Conservation (phyloP, 2,113 vertebrate species). For the Podarcis muralis region DNA sequence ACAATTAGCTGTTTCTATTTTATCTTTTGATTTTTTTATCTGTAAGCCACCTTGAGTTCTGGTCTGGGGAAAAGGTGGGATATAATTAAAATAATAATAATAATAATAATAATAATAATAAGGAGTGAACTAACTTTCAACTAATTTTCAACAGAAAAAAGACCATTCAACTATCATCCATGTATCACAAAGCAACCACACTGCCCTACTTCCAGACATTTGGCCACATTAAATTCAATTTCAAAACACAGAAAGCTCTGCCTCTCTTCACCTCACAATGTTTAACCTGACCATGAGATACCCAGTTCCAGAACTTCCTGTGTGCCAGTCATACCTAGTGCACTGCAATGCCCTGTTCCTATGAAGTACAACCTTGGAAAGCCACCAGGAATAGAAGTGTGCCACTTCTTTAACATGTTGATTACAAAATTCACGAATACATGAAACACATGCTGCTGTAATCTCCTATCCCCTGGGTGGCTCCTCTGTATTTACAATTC, state of each 20-base stretch:
- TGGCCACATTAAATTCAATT: background rate
- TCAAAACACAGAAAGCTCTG: background rate
- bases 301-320: background rate
- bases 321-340: background rate
- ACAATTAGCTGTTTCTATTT: no score
- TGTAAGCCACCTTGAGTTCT: no score
- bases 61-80: no score
- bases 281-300: background rate
- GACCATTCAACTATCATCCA: background rate
- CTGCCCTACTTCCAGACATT: background rate
- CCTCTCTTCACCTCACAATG: background rate
- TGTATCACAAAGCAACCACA: background rate
- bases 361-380: background rate
- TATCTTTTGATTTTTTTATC: no score
- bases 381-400: background rate
- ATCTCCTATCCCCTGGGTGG: background rate
- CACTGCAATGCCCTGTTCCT: background rate
- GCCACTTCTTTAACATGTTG: constrained; percentile 4
- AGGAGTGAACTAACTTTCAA: background rate
- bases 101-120: no score
- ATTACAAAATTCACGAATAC: constrained; percentile 11
- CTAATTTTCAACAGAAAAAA: background rate
- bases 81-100: no score
- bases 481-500: background rate
- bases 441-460: background rate